A percentile compares a stretch with the other conserved stretches of the same genome.
Conservation (phyloP, 1,140 invertebrate species). For the Lucilia sericata region DNA sequence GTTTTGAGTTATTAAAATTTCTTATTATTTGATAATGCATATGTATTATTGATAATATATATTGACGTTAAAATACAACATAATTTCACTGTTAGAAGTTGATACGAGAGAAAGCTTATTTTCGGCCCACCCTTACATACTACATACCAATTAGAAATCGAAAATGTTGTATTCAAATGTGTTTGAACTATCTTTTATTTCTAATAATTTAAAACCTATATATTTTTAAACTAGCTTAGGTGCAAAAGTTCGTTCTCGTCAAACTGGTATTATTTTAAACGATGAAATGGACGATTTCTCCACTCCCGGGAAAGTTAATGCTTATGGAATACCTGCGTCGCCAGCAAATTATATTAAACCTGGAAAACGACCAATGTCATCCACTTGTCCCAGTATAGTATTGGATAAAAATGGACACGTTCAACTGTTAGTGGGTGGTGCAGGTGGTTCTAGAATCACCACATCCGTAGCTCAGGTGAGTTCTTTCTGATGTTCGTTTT, state of each 20-base stretch:
- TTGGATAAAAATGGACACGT: constrained; percentile 80
- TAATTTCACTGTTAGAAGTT: too few relatives aligned
- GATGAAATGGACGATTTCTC: constrained; percentile 98
- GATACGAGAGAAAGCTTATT: too few relatives aligned
- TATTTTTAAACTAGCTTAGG: constrained; percentile 76
- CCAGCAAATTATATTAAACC: constrained; percentile 85
- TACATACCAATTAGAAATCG: too few relatives aligned
- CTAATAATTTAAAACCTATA: neutral
- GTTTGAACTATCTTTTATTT: too few relatives aligned
- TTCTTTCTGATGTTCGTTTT: neutral
- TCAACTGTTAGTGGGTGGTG: constrained; percentile 85
- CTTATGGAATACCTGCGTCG: constrained; percentile 83
- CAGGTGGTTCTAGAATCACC: constrained; percentile 93
- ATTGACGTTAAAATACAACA: too few relatives aligned
- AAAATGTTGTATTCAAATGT: too few relatives aligned
- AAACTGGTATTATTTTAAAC: constrained; percentile 94
- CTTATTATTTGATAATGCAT: too few relatives aligned
- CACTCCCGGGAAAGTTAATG: constrained; percentile 80
- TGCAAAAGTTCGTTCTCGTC: constrained; percentile 78
- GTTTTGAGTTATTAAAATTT: too few relatives aligned
- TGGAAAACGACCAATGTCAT: constrained; percentile 93
- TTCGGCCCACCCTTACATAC: too few relatives aligned
- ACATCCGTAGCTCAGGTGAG: constrained; percentile 78
- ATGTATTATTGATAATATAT: too few relatives aligned
- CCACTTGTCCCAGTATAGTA: constrained; percentile 90